phyloP scores from a whole-genome alignment of 2,797 vertebrate species.

The Phataginus tricuspis region DNA sequence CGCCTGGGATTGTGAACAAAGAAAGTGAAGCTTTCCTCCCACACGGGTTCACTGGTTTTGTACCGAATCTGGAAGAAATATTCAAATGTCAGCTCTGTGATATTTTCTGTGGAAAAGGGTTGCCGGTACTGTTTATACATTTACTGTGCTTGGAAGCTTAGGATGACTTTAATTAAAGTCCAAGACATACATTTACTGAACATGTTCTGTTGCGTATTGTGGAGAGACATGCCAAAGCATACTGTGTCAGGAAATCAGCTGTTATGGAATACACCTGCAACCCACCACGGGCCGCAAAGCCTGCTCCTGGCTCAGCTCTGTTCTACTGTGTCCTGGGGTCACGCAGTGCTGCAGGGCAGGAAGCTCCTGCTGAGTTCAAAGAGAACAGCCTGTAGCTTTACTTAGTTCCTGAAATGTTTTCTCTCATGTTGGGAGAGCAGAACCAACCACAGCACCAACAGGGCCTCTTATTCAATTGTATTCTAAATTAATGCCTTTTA shows the following conservation, averaged over 20 bases:
- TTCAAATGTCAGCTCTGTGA: neutral
- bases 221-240: neutral
- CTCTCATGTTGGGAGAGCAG: neutral
- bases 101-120: neutral
- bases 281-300: no score
- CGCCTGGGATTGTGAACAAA: constrained; percentile 94
- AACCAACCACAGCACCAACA: neutral
- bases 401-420: neutral
- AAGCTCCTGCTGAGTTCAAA: neutral
- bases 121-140: neutral
- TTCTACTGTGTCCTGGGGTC: neutral
- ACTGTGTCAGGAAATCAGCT: neutral
- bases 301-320: no score
- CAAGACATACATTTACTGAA: neutral
- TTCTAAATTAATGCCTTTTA: no score
- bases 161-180: neutral
- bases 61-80: constrained; percentile 90
- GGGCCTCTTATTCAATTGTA: neutral
- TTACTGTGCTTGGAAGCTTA: neutral
- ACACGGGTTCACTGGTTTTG: constrained; percentile 96
- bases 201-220: no score
- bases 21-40: constrained; percentile 97
- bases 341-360: neutral
- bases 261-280: fast-evolving
- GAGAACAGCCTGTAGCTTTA: neutral